Base-by-base conservation (phyloP, 2,888 invertebrate genomes). In the Caenorhabditis macrosperma region DNA sequence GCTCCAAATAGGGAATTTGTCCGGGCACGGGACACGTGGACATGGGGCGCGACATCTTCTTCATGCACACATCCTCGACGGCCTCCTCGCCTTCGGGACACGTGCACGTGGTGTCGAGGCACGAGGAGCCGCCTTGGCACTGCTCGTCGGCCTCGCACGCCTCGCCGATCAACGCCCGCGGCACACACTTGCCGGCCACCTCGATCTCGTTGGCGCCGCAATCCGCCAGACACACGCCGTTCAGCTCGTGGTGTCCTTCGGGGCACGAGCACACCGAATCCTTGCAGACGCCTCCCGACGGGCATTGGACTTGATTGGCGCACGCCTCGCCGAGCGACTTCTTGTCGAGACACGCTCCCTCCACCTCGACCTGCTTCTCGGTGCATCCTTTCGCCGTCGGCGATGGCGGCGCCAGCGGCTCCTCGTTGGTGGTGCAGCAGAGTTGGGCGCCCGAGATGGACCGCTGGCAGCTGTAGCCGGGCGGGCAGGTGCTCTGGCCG, bases 391-490 rank as follows among this genome's bases (percentile, higher is more conserved):
- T 71, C 22, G 61, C 54, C 15, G 38, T 5, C 44, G 54, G 44
- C 10, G 54, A 48, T 38, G 38, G 33, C 44, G 54, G 44, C 10
- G 54, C 55, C n/a, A 63, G 55, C 28, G 55, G 41, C 48, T 80
- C 77, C 15, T 82, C 85, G 20, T 86, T 85, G 17, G 88, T 86
- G 10, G 89, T 89, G 61, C 89, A 89, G 78, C 89, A 89, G 52
- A 89, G 86, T 75, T 90, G 89, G 9, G 83, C 60, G n/a, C 89
- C 89, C 20, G 77, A 82, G 63, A 86, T 83, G 54, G 85, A 83
- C 48, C 88, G 63, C 64, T 90, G 89, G 76, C 90, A 90, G 9
- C 87, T 87, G 76, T 88, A 90, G 35, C 90, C 90, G n/a, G 69
- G 61, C 35, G 88, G 88, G 64, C 90, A 90, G 2, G 88, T 89